These are phyloP conservation scores for Argyresthia albistria DNA, from an alignment of 2,888 invertebrate species.

Conservation along the genomic window DNA sequence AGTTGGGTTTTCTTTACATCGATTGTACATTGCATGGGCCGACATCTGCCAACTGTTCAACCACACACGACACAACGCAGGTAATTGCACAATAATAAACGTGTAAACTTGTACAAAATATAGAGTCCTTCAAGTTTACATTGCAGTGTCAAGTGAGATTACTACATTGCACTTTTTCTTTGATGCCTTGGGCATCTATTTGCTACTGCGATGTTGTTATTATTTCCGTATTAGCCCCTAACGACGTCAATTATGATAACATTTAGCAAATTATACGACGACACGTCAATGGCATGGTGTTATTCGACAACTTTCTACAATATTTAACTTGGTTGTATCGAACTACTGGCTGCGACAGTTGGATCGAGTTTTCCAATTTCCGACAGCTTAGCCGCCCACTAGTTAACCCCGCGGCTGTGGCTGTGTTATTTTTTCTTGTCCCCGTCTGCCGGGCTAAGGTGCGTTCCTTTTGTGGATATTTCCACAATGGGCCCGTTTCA, in stretches of 20 bases:
- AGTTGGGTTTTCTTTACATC: conserved; percentile 17
- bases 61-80: conserved; percentile 7
- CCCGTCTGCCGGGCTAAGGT: conserved; percentile 37
- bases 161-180: not conserved
- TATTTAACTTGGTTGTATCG: conserved; percentile 24
- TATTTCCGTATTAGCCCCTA: not conserved
- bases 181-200: not conserved
- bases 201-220: not conserved
- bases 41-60: conserved; percentile 25
- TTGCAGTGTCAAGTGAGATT: conserved; percentile 2
- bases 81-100: conserved; percentile 16
- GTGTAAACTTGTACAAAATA: conserved; percentile 7
- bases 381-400: conserved; percentile 58
- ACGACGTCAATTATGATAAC: not conserved
- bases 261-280: no score
- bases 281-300: no score
- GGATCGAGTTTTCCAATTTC: conserved; percentile 61
- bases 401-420: conserved; percentile 38
- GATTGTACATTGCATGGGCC: no score
- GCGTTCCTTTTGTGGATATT: conserved; percentile 65
- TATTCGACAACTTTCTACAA: no score
- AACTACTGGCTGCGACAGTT: conserved; percentile 62
- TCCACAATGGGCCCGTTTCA: conserved; percentile 63
- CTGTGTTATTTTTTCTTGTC: conserved; percentile 60
- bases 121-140: not conserved